Evolutionary conservation across 2,797 vertebrate species (phyloP).

Genomic region (Adrianichthys oophorus): DNA sequence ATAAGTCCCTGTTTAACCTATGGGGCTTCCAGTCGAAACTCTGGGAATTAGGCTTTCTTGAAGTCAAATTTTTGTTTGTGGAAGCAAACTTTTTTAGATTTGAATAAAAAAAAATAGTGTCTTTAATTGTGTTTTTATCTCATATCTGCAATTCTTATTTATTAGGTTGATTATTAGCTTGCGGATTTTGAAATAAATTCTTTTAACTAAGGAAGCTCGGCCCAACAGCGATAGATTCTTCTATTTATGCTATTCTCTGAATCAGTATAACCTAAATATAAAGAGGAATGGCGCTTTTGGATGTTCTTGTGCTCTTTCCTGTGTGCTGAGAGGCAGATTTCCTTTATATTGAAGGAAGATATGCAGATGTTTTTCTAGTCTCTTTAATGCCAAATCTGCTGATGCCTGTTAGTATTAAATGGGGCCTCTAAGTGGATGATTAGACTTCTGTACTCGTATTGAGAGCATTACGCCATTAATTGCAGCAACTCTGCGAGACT

Average conservation of each 20-base stretch:
- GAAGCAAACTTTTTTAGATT: slow-evolving; percentile 33
- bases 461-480: neutral
- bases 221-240: too few species aligned
- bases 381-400: slow-evolving; percentile 5
- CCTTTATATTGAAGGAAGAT: slow-evolving; percentile 6
- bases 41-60: too few species aligned
- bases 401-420: neutral
- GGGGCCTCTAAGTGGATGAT: neutral
- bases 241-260: too few species aligned
- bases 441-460: neutral
- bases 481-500: neutral
- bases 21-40: slow-evolving; percentile 17
- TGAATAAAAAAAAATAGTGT: too few species aligned
- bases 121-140: too few species aligned
- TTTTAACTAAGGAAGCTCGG: too few species aligned
- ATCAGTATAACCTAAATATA: too few species aligned
- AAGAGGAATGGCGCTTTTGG: neutral
- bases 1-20: slow-evolving; percentile 42
- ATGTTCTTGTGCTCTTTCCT: neutral
- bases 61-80: slow-evolving; percentile 27
- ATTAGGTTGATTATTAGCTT: too few species aligned
- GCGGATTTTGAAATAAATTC: too few species aligned
- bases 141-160: too few species aligned
- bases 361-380: slow-evolving; percentile 16
- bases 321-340: slow-evolving; percentile 4